Evolutionary conservation across 2,888 invertebrate genomes (phyloP).

Genomic region (Zygogramma bicolorata): DNA sequence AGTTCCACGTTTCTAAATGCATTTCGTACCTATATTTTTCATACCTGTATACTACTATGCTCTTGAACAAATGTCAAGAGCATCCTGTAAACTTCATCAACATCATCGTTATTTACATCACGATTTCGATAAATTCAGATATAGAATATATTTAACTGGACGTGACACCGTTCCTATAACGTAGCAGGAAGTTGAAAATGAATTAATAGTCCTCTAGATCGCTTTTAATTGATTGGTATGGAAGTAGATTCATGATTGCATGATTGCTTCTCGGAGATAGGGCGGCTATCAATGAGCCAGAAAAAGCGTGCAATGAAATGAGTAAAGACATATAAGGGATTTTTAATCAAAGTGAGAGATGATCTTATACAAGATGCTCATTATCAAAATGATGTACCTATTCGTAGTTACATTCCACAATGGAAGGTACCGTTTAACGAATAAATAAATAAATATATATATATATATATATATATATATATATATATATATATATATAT

Average conservation of each 20-base stretch:
- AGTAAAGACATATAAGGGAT: not conserved
- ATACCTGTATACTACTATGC: not conserved
- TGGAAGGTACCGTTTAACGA: too few species aligned
- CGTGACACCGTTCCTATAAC: slow-evolving; percentile 34
- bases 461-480: too few species aligned
- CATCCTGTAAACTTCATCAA: not conserved
- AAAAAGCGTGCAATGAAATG: not conserved
- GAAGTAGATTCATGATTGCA: slow-evolving; percentile 22
- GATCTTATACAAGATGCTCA: too few species aligned
- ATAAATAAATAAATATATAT: too few species aligned
- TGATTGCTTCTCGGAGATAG: slow-evolving; percentile 16
- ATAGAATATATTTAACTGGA: slow-evolving; percentile 27
- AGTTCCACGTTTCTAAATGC: too few species aligned
- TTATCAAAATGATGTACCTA: too few species aligned
- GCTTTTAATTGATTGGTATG: slow-evolving; percentile 36
- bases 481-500: too few species aligned
- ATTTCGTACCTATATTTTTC: too few species aligned
- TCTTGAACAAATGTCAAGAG: not conserved
- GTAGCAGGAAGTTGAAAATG: slow-evolving; percentile 38
- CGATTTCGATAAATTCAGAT: slow-evolving; percentile 18
- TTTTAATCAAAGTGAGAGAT: not conserved
- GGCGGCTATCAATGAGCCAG: not conserved
- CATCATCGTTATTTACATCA: slow-evolving; percentile 11
- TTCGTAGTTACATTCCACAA: too few species aligned
- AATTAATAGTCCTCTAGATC: slow-evolving; percentile 31